A percentile compares a stretch with the other conserved stretches of the same genome.
Evolutionary conservation across 2,113 vertebrate species (phyloP).

Genomic region (Lichenostomus cassidix): DNA sequence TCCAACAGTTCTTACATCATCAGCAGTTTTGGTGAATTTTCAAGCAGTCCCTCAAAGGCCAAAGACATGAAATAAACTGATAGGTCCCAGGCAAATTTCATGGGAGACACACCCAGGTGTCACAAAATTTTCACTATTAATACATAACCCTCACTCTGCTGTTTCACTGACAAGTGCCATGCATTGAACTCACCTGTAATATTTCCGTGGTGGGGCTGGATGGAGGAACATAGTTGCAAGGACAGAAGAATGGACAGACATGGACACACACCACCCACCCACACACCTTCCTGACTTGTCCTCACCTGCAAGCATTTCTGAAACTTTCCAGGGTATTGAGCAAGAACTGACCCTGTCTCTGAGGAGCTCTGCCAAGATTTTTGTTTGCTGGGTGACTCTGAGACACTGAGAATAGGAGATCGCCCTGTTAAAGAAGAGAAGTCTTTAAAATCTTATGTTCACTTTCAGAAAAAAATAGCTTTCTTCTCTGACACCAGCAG

Average conservation of each 20-base stretch:
- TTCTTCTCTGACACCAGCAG: not conserved
- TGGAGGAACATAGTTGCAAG: not conserved
- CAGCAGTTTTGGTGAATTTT: not conserved
- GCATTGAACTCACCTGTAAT: not conserved
- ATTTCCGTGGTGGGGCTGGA: not conserved
- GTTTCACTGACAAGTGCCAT: not conserved
- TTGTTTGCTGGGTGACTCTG: conserved; percentile 47
- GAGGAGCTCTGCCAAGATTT: conserved; percentile 46
- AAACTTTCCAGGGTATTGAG: conserved; percentile 82
- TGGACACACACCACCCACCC: not conserved
- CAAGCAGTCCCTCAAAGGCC: not conserved
- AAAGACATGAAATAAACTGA: not conserved
- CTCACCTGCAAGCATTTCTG: conserved; percentile 90
- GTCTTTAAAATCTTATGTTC: not conserved
- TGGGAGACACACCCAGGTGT: not conserved
- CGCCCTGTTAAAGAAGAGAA: not conserved
- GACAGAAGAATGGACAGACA: not conserved
- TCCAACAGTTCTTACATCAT: not conserved
- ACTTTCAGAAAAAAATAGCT: not conserved
- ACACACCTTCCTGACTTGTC: not conserved
- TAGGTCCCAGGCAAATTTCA: not conserved
- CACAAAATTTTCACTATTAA: not conserved
- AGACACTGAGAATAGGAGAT: conserved; percentile 6
- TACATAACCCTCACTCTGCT: not conserved
- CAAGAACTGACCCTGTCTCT: conserved; percentile 74